Evolutionary conservation across 2,888 invertebrate genomes (phyloP), one percentile per base, ranked within the genome.

Genomic region (Parnassius glacialis): DNA sequence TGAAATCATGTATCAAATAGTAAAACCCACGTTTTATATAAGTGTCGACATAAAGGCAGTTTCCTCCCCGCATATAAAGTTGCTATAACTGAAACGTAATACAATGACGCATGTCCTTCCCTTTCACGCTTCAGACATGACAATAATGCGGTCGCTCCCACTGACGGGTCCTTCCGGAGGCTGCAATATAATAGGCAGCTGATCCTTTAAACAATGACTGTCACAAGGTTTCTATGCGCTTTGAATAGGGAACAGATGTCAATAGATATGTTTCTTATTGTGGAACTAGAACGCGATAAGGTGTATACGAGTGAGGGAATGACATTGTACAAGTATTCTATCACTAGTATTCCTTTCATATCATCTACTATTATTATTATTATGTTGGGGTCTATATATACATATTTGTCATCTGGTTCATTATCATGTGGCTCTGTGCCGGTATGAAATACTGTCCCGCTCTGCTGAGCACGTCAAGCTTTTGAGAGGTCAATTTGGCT

Each of bases 81-180:
- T 83, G 67, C 74, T 75, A 87, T 87, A 86, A 87, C 86, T 81
- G 83, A 82, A 73, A 64, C 81, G 80, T 78, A 87, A 80, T 79
- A 87, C 85, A 88, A 87, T 81, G 80, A 80, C 78, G 76, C 70
- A 72, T 80, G 85, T 85, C 83, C 76, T 76, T 85, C 83, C 80
- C 80, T 82, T 85, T 87, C 82, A 79, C 79, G 70, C 83, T 68
- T 67, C 67, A 71, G 82, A 87, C 79, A 76, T 66, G 78, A 76
- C 80, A 68, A 87, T 89, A 86, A 84, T 80, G 78, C 81, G 74
- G 82, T 86, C 86, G 82, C 83, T 71, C 82, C 86, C 77, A 65
- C 70, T 84, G 88, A 88, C 84, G 85, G 80, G 74, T 89, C 87
- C 87, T 87, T 88, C 87, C 89, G 81, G 75, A 67, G 73, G 74